Evolutionary conservation across 1,140 invertebrate species (phyloP).

Genomic region (Orchesella cincta): DNA sequence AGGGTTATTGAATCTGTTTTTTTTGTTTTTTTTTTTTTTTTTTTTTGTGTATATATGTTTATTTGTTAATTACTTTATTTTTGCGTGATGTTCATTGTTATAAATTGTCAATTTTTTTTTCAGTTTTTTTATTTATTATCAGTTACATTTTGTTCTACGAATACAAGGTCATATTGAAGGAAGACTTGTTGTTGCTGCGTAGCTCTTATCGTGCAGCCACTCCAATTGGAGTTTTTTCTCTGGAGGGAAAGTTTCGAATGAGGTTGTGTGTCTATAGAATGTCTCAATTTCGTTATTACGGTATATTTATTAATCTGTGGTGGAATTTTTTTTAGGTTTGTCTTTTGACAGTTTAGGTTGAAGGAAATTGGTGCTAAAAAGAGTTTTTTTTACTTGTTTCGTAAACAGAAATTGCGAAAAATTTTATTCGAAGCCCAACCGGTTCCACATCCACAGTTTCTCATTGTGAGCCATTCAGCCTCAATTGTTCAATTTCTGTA

Average conservation of each 20-base stretch:
- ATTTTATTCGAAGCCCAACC: neutral
- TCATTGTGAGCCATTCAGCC: neutral
- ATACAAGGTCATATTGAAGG: neutral
- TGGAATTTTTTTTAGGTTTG: too few relatives aligned
- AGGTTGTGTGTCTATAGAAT: neutral
- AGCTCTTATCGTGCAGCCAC: neutral
- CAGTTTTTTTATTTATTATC: neutral
- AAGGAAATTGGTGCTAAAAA: neutral
- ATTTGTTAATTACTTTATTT: too few relatives aligned
- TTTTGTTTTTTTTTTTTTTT: neutral
- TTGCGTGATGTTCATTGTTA: neutral
- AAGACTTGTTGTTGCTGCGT: neutral
- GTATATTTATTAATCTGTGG: conserved; percentile 26
- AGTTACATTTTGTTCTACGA: neutral
- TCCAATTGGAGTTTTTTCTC: conserved; percentile 26
- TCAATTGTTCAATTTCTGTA: neutral
- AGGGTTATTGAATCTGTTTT: neutral
- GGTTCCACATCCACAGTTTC: conserved; percentile 1
- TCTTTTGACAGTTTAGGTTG: neutral
- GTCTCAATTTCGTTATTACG: neutral
- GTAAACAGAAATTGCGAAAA: neutral
- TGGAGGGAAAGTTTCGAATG: conserved; percentile 31
- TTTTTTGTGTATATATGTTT: too few relatives aligned
- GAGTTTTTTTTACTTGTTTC: neutral
- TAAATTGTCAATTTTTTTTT: too few relatives aligned